Evolutionary conservation across 1,140 invertebrate genomes (phyloP), one percentile per base, ranked within the genome.

Genomic region (Meloidogyne chitwoodi): DNA sequence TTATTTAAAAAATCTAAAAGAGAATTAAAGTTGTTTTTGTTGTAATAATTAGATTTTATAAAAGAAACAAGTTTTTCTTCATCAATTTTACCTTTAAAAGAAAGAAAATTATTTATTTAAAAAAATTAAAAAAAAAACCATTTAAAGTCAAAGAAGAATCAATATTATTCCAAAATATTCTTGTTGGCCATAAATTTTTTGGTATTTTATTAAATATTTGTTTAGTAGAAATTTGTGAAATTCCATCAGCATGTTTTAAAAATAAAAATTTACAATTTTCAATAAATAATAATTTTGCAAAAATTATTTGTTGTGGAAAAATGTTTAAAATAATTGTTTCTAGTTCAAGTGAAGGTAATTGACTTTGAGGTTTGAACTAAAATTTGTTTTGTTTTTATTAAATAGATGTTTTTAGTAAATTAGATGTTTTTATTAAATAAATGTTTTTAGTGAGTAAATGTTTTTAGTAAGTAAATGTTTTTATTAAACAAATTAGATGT

Each of bases 311-410:
- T 74, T 76, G 27, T 38, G 68, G 41, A 64, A 48, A 74, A 4
- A 26, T 19, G 4, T 34, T 38, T 48, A 63, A 41, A 38, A 76
- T 38, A 26, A 70, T 24, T 16, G 11, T 24, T 44, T 76, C 75
- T 22, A 65, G 24, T 64, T 75, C 75, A 70, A 56, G 27, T 26
- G 69, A 70, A 19, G 75, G 75, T 64, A 76, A 22, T 22, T 56
- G 38, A 65, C 75, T 76, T 64, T 76, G 68, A 8, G 75, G 75
- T 67, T 76, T 76, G 12, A 24, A 19, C 75, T 76, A 12, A 26
- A 76, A 27, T 12, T 24, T 38, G n/a, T n/a, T n/a, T n/a, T n/a
- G n/a, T n/a, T n/a, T n/a, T n/a, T n/a, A n/a, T n/a, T n/a, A n/a
- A n/a, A n/a, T n/a, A n/a, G n/a, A n/a, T n/a, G n/a, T n/a, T n/a